Conservation (phyloP, 2,888 invertebrate genomes). For the Craniophora ligustri region DNA sequence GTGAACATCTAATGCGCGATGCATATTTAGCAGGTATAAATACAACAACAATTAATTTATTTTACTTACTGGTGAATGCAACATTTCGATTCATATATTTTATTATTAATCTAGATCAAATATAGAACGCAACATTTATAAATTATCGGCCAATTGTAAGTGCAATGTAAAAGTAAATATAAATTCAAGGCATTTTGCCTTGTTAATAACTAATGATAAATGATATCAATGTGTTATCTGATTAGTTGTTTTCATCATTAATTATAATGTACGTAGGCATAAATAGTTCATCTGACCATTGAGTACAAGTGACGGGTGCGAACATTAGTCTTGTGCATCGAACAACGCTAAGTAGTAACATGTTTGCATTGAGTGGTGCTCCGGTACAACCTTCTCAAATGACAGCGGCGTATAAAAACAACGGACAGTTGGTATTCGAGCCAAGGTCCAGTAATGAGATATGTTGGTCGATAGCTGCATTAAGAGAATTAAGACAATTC, state of each 20-base stretch:
- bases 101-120: conserved; percentile 31
- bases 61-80: conserved; percentile 5
- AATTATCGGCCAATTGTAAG: conserved; percentile 24
- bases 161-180: conserved; percentile 15
- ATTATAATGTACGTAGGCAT: conserved; percentile 54
- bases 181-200: conserved; percentile 38
- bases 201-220: conserved; percentile 25
- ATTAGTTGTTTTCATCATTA: conserved; percentile 33
- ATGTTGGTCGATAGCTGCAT: conserved; percentile 79
- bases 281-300: conserved; percentile 58
- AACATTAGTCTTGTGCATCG: conserved; percentile 60
- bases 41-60: conserved; percentile 37
- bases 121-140: conserved; percentile 25
- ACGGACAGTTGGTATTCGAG: conserved; percentile 85
- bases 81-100: conserved; percentile 10
- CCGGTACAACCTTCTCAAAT: conserved; percentile 85
- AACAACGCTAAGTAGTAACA: conserved; percentile 69
- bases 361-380: conserved; percentile 84
- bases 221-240: conserved; percentile 16
- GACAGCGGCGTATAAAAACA: conserved; percentile 85
- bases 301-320: conserved; percentile 61
- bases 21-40: conserved; percentile 45
- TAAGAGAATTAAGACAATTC: conserved; percentile 80
- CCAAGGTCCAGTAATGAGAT: conserved; percentile 87
- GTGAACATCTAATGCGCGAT: conserved; percentile 34